A percentile compares a stretch with the other conserved stretches of the same genome.
phyloP scores from a whole-genome alignment of 2,888 invertebrate species.

The Mimumesa dahlbomi region DNA sequence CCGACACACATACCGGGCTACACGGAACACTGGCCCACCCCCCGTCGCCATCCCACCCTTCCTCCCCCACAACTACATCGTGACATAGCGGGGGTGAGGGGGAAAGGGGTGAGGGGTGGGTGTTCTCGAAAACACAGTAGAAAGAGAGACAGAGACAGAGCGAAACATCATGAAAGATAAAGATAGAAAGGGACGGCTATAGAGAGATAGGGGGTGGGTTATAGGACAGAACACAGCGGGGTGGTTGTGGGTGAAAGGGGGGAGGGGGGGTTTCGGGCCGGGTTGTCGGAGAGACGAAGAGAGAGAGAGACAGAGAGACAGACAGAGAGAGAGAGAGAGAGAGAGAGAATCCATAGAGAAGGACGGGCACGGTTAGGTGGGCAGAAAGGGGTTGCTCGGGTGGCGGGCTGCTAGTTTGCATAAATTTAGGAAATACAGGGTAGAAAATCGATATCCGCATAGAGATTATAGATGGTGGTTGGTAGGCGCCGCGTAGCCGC shows the following conservation, averaged over 20 bases:
- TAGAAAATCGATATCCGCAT: constrained; percentile 80
- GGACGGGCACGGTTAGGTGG: constrained; percentile 1
- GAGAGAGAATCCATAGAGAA: too few relatives aligned
- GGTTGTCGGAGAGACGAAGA: constrained; percentile 3
- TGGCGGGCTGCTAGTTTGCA: constrained; percentile 77
- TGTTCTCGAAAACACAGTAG: constrained; percentile 6
- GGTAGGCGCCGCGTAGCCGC: constrained; percentile 80
- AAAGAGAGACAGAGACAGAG: constrained; percentile 9
- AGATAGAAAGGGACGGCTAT: constrained; percentile 16
- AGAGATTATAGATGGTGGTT: constrained; percentile 81
- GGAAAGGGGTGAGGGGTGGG: constrained; percentile 7
- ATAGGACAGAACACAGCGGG: constrained; percentile 23
- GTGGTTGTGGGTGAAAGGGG: constrained; percentile 16
- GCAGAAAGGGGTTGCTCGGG: too few relatives aligned
- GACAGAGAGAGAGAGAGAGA: constrained; percentile 4
- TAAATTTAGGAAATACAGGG: constrained; percentile 81
- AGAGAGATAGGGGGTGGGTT: constrained; percentile 38
- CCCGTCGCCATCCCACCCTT: too few relatives aligned
- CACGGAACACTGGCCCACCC: constrained; percentile 30
- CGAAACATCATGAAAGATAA: not conserved
- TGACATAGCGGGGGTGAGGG: too few relatives aligned
- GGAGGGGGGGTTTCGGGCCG: constrained; percentile 40
- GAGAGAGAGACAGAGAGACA: not conserved
- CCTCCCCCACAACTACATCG: too few relatives aligned
- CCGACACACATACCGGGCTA: constrained; percentile 63